Evolutionary conservation across 1,140 invertebrate species (phyloP).

Genomic region (Saccostrea glomerata): DNA sequence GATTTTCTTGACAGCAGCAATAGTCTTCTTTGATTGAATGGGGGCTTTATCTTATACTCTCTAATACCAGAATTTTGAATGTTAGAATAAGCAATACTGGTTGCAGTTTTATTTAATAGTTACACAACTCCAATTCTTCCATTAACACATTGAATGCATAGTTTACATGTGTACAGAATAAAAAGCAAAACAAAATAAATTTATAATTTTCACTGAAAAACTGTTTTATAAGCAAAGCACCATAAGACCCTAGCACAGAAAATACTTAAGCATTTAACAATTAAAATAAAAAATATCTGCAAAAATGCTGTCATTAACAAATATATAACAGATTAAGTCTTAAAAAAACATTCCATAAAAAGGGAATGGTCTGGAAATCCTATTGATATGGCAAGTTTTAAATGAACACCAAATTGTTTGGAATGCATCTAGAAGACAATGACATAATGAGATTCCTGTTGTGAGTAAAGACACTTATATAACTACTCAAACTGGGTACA

Average conservation of each 20-base stretch:
- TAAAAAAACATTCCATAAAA: not conserved
- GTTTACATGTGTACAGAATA: not conserved
- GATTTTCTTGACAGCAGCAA: no score
- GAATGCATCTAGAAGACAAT: not conserved
- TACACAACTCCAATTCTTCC: no score
- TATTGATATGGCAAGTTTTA: not conserved
- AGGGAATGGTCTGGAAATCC: not conserved
- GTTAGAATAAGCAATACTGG: no score
- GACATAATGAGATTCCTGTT: not conserved
- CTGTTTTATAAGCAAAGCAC: conserved; percentile 1
- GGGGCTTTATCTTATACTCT: no score
- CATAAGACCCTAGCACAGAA: not conserved
- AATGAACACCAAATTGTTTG: not conserved
- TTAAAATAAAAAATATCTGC: no score
- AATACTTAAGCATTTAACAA: no score
- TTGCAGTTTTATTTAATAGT: not conserved
- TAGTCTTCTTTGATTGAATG: no score
- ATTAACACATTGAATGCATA: not conserved
- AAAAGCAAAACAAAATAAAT: not conserved
- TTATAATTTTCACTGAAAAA: not conserved
- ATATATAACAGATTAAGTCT: no score
- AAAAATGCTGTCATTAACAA: no score
- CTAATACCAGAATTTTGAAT: no score
- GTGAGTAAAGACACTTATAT: not conserved
- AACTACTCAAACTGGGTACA: not conserved